These are phyloP conservation scores for Stenopsyche tienmushanensis DNA, from an alignment of 1,140 invertebrate species.

Conservation along the genomic window DNA sequence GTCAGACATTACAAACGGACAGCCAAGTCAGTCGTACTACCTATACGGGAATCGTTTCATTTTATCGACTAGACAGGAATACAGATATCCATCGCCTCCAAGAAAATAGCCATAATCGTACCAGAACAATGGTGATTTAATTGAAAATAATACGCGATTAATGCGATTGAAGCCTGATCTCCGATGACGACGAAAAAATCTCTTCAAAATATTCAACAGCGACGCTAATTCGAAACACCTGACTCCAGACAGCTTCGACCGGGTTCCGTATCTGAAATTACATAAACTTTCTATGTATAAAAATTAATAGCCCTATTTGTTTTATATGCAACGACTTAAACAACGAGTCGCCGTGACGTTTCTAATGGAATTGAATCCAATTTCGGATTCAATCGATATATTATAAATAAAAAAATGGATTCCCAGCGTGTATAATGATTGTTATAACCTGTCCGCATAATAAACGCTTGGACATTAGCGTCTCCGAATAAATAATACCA, in stretches of 20 bases:
- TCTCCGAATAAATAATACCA: conserved; percentile 11
- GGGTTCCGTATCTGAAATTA: not conserved
- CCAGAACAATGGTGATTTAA: too few species aligned
- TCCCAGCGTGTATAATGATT: not conserved
- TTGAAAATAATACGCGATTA: too few species aligned
- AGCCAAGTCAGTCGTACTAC: conserved; percentile 3
- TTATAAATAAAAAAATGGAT: conserved; percentile 8
- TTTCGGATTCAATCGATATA: conserved; percentile 20
- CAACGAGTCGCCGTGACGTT: conserved; percentile 7
- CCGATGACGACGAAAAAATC: too few species aligned
- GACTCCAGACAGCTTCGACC: not conserved
- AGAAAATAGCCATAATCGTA: too few species aligned
- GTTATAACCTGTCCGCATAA: not conserved
- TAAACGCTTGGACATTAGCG: conserved; percentile 3
- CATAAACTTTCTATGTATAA: conserved; percentile 19
- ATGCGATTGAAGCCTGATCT: too few species aligned
- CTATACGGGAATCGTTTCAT: not conserved
- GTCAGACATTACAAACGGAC: conserved; percentile 30
- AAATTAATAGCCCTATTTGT: conserved; percentile 26
- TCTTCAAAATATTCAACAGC: too few species aligned
- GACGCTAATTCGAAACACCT: conserved; percentile 2
- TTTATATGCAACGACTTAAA: too few species aligned
- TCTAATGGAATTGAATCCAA: conserved; percentile 22
- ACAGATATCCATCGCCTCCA: too few species aligned
- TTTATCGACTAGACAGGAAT: conserved; percentile 5